phyloP scores from a whole-genome alignment of 2,113 vertebrate genomes.

The Heteronetta atricapilla region DNA sequence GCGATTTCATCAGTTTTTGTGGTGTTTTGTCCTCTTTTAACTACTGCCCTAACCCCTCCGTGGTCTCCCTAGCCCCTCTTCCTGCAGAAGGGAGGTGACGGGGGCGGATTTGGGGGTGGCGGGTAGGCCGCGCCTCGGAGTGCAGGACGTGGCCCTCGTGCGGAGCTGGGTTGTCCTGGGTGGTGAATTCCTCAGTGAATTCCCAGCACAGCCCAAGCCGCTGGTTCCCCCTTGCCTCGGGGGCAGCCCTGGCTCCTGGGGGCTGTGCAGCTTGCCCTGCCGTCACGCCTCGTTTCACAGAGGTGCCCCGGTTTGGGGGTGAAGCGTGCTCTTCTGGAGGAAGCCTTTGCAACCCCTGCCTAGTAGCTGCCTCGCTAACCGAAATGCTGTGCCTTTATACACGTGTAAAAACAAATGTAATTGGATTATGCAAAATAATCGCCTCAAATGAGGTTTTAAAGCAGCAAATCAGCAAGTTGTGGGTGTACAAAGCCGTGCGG shows the following conservation, averaged over 20 bases:
- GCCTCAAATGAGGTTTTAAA: background rate
- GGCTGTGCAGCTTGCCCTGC: background rate
- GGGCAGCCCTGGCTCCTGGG: background rate
- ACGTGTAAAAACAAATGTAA: background rate
- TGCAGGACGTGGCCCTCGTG: fast-evolving
- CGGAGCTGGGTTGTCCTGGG: background rate
- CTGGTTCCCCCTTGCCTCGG: too few species aligned
- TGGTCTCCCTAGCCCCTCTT: background rate
- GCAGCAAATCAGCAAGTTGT: fast-evolving
- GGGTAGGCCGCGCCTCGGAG: too few species aligned
- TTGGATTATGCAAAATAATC: background rate
- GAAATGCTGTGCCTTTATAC: fast-evolving
- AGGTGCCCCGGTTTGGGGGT: background rate
- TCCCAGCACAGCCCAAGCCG: background rate
- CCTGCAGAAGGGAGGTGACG: background rate
- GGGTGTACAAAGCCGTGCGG: fast-evolving
- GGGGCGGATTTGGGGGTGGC: background rate
- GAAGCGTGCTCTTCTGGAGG: background rate
- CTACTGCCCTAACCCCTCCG: background rate
- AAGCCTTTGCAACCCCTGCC: background rate
- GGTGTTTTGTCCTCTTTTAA: background rate
- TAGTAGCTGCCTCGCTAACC: background rate
- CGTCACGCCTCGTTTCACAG: background rate
- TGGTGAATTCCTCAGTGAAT: background rate
- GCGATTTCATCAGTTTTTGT: background rate